phyloP scores from a whole-genome alignment of 2,113 vertebrate genomes.

The Dipodomys stephensi region DNA sequence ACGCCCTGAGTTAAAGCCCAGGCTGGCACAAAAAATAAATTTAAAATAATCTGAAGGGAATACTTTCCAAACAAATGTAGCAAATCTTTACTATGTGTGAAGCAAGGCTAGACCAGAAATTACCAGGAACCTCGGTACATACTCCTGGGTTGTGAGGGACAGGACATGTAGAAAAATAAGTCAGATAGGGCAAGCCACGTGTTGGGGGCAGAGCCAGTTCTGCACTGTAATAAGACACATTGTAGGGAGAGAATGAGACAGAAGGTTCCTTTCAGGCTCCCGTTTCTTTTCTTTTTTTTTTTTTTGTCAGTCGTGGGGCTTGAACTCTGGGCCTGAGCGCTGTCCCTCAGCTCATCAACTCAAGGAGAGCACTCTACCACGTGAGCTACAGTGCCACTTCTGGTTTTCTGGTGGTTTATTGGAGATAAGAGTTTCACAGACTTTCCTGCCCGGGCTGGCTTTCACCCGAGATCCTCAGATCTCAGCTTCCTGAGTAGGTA shows the following conservation, averaged over 20 bases:
- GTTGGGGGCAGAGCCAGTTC: not conserved
- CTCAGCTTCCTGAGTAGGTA: no score
- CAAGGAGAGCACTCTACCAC: no score
- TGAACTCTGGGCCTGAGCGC: no score
- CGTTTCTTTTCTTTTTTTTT: conserved; percentile 37
- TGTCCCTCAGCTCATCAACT: no score
- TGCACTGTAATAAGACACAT: not conserved
- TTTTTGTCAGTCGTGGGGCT: no score
- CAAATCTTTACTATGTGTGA: not conserved
- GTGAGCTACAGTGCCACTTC: no score
- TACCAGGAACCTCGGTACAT: not conserved
- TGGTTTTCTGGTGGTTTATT: no score
- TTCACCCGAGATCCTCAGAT: no score
- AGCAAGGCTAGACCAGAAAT: not conserved
- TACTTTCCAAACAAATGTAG: conserved; percentile 50
- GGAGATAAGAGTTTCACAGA: no score
- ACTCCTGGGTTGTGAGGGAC: not conserved
- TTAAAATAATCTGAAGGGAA: conserved; percentile 41
- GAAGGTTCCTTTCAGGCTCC: not conserved
- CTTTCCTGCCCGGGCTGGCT: no score
- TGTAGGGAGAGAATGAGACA: not conserved
- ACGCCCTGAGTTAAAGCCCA: no score
- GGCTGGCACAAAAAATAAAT: no score
- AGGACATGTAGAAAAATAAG: not conserved
- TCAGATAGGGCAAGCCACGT: conserved; percentile 16